phyloP scores from a whole-genome alignment of 1,140 invertebrate species.

The Lepeophtheirus salmonis region DNA sequence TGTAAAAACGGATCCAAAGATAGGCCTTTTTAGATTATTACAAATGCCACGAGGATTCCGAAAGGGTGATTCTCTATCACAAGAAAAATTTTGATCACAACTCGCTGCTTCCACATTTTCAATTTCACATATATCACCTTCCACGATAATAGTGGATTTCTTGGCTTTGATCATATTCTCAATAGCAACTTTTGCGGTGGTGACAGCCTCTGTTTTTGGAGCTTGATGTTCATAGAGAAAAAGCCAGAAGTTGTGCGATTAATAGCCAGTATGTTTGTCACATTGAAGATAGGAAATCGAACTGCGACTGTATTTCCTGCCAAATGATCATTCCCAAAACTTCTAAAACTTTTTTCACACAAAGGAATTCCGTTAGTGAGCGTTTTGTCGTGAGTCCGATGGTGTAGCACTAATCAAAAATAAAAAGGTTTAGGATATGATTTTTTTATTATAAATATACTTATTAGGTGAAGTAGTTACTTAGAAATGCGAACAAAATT shows the following conservation, averaged over 20 bases:
- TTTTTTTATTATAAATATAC: too few relatives aligned
- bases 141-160: not conserved
- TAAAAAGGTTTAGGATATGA: too few relatives aligned
- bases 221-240: not conserved
- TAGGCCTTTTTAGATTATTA: conserved; percentile 52
- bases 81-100: conserved; percentile 12
- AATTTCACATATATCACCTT: not conserved
- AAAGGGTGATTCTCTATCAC: conserved; percentile 36
- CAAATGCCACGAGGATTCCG: conserved; percentile 64
- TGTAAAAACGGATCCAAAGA: conserved; percentile 48
- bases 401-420: too few relatives aligned
- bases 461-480: too few relatives aligned
- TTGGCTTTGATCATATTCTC: not conserved
- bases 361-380: too few relatives aligned
- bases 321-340: too few relatives aligned
- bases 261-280: too few relatives aligned
- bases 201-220: not conserved
- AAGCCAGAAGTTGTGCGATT: not conserved
- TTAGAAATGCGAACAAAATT: too few relatives aligned
- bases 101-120: not conserved
- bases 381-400: too few relatives aligned
- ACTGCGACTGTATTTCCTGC: too few relatives aligned
- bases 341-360: too few relatives aligned
- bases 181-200: not conserved
- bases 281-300: too few relatives aligned